phyloP scores from a whole-genome alignment of 2,888 invertebrate species.

The Junonia oenone region DNA sequence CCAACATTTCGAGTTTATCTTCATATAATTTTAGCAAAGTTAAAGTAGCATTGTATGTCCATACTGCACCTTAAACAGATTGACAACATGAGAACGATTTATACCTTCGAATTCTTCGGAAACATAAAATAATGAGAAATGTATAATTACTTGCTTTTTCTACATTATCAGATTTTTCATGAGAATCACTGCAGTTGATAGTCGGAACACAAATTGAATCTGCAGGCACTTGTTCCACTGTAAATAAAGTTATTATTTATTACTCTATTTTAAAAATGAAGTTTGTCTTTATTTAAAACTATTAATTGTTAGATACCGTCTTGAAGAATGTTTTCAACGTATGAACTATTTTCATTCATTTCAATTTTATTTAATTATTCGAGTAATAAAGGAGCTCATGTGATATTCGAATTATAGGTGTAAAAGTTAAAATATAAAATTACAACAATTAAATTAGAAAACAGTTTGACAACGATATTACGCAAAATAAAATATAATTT shows the following conservation, averaged over 20 bases:
- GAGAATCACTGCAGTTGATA: conserved; percentile 24
- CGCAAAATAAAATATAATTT: too few relatives aligned
- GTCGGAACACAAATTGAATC: conserved; percentile 3
- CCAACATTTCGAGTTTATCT: conserved; percentile 47
- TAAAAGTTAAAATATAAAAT: neutral
- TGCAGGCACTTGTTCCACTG: neutral
- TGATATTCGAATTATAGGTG: too few relatives aligned
- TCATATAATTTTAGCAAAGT: conserved; percentile 48
- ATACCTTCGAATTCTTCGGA: too few relatives aligned
- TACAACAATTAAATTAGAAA: neutral
- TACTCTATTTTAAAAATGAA: too few relatives aligned
- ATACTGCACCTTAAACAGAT: conserved; percentile 49
- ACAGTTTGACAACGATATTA: too few relatives aligned
- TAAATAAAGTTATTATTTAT: neutral
- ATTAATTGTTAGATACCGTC: neutral
- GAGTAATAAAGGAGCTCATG: too few relatives aligned
- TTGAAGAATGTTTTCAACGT: conserved; percentile 1
- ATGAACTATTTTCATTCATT: conserved; percentile 1
- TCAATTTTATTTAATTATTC: neutral
- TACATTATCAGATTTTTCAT: conserved; percentile 32
- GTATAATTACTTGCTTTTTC: conserved; percentile 18
- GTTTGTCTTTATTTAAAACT: neutral
- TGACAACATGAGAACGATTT: too few relatives aligned
- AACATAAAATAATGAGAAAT: too few relatives aligned
- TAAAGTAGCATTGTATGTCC: conserved; percentile 45